A percentile compares a stretch with the other conserved stretches of the same genome.
These are phyloP conservation scores for Criorhina ranunculi DNA, from an alignment of 2,888 invertebrate species.

Conservation along the genomic window DNA sequence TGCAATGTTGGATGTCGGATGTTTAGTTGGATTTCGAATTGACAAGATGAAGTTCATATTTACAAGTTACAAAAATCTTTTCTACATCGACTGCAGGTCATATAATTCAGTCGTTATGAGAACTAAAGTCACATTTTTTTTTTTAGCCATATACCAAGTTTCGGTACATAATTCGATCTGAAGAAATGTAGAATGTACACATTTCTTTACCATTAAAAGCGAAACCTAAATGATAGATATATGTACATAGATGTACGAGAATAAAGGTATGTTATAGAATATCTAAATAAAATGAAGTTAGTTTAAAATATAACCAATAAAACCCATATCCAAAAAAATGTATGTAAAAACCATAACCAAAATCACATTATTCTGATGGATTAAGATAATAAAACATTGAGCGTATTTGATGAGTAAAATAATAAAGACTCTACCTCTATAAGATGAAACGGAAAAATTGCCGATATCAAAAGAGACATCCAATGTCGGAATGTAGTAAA, in stretches of 20 bases:
- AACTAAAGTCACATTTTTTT: too few relatives aligned
- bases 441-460: slow-evolving; percentile 79
- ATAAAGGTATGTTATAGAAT: background rate
- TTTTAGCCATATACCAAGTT: too few relatives aligned
- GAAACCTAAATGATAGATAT: background rate
- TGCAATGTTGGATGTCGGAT: too few relatives aligned
- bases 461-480: slow-evolving; percentile 78
- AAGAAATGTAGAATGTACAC: background rate
- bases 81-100: too few relatives aligned
- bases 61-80: too few relatives aligned
- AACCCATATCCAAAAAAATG: slow-evolving; percentile 50
- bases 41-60: too few relatives aligned
- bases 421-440: slow-evolving; percentile 70
- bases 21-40: too few relatives aligned
- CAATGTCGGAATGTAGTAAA: slow-evolving; percentile 75
- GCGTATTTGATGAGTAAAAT: slow-evolving; percentile 50
- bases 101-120: too few relatives aligned
- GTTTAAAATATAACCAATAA: slow-evolving; percentile 11
- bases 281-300: slow-evolving; percentile 22
- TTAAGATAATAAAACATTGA: slow-evolving; percentile 46
- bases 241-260: background rate
- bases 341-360: slow-evolving; percentile 59
- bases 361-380: slow-evolving; percentile 31
- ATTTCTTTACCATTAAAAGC: background rate
- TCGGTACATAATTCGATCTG: too few relatives aligned